phyloP scores from a whole-genome alignment of 2,113 vertebrate genomes.

The Noturus placidus region DNA sequence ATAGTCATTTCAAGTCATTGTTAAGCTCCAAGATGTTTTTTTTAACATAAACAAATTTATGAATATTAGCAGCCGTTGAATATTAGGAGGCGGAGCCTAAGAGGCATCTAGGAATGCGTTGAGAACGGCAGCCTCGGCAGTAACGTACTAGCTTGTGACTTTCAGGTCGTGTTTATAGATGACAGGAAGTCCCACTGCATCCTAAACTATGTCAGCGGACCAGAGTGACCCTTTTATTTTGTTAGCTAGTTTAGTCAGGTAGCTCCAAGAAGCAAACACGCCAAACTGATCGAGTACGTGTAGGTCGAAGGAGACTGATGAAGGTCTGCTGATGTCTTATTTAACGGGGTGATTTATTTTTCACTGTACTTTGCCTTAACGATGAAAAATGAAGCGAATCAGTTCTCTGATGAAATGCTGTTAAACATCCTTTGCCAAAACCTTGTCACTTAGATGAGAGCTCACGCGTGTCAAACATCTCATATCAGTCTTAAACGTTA shows the following conservation, averaged over 20 bases:
- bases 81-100: background rate
- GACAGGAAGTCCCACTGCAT: background rate
- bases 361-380: slow-evolving; percentile 34
- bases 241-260: background rate
- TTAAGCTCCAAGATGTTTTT: background rate
- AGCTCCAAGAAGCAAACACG: no score
- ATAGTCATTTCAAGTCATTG: background rate
- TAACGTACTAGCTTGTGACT: background rate
- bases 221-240: background rate
- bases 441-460: background rate
- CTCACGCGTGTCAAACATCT: background rate
- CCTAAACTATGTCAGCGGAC: background rate
- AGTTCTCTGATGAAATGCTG: background rate
- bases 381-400: background rate
- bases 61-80: background rate
- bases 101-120: background rate
- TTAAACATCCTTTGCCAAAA: background rate
- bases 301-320: background rate
- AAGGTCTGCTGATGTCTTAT: slow-evolving; percentile 5
- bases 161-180: background rate
- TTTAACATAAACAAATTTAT: background rate
- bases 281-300: background rate
- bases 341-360: slow-evolving; percentile 6
- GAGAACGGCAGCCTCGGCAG: background rate
- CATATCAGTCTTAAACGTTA: background rate